These are phyloP conservation scores for Brachynemurus nebulosus DNA, from an alignment of 2,888 invertebrate genomes.

Conservation along the genomic window DNA sequence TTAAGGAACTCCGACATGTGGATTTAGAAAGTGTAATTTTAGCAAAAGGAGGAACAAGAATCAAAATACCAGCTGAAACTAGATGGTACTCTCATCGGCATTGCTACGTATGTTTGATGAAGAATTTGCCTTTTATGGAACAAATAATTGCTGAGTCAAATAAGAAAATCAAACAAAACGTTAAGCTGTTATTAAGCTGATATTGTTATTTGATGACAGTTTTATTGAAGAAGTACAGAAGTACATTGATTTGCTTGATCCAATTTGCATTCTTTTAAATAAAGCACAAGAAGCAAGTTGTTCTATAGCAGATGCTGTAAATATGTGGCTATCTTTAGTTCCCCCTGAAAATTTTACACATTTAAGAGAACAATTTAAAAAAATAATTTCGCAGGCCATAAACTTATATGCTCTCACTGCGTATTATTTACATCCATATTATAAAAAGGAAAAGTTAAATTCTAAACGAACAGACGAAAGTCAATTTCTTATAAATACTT, in stretches of 20 bases:
- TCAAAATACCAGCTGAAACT: slow-evolving; percentile 10
- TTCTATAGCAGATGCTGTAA: neutral
- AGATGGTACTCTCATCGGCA: slow-evolving; percentile 9
- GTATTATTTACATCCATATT: too few relatives aligned
- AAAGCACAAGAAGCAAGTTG: neutral
- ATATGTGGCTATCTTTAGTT: too few relatives aligned
- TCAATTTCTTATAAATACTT: too few relatives aligned
- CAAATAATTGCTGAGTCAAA: neutral
- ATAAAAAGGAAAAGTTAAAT: too few relatives aligned
- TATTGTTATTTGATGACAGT: neutral
- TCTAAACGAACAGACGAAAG: too few relatives aligned
- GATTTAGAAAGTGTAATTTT: slow-evolving; percentile 13
- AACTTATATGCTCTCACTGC: too few relatives aligned
- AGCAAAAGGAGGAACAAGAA: slow-evolving; percentile 11
- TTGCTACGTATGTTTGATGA: slow-evolving; percentile 6
- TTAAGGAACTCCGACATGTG: slow-evolving; percentile 13
- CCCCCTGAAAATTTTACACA: too few relatives aligned
- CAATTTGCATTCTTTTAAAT: neutral
- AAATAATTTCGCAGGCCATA: too few relatives aligned
- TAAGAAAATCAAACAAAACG: neutral
- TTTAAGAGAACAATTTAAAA: too few relatives aligned
- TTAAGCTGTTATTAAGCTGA: too few relatives aligned
- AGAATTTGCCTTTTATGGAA: slow-evolving; percentile 1
- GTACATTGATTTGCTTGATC: neutral
- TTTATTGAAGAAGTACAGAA: neutral